Percentiles rank a stretch among this genome's conserved stretches.
These are phyloP conservation scores for Drosophila hydei DNA, from an alignment of 1,140 invertebrate species.

Conservation along the genomic window DNA sequence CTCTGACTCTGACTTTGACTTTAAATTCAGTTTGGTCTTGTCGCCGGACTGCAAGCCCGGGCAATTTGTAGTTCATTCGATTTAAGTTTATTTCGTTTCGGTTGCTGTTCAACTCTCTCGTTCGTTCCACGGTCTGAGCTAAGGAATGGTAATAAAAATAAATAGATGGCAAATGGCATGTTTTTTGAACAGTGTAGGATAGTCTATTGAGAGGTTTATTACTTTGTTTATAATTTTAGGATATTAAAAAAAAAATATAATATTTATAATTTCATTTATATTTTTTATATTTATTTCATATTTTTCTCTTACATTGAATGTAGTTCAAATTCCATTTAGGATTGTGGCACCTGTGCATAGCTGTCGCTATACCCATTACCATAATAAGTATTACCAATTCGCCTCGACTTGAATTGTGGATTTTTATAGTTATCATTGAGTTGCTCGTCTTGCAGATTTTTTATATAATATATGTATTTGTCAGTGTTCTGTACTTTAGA, in stretches of 20 bases:
- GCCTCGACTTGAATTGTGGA: neutral
- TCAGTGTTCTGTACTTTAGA: neutral
- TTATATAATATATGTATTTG: neutral
- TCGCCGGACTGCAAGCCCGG: neutral
- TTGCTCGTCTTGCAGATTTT: neutral
- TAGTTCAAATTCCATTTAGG: neutral
- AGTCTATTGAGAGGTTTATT: too few relatives aligned
- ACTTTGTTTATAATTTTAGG: too few relatives aligned
- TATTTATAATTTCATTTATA: too few relatives aligned
- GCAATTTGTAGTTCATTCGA: slow-evolving; percentile 32
- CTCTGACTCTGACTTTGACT: slow-evolving; percentile 8
- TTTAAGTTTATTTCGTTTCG: slow-evolving; percentile 10
- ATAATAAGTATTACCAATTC: neutral
- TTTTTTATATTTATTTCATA: neutral
- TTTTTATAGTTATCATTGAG: neutral
- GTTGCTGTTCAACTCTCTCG: neutral
- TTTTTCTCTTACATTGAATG: neutral
- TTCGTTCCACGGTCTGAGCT: neutral
- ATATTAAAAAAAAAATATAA: too few relatives aligned
- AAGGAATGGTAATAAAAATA: neutral
- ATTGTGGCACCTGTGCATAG: neutral
- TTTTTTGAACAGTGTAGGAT: too few relatives aligned
- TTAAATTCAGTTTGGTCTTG: slow-evolving; percentile 4
- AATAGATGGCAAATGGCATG: neutral
- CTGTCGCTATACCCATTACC: neutral